These are phyloP conservation scores for Pipistrellus pygmaeus DNA, from an alignment of 2,797 vertebrate genomes.

Conservation along the genomic window DNA sequence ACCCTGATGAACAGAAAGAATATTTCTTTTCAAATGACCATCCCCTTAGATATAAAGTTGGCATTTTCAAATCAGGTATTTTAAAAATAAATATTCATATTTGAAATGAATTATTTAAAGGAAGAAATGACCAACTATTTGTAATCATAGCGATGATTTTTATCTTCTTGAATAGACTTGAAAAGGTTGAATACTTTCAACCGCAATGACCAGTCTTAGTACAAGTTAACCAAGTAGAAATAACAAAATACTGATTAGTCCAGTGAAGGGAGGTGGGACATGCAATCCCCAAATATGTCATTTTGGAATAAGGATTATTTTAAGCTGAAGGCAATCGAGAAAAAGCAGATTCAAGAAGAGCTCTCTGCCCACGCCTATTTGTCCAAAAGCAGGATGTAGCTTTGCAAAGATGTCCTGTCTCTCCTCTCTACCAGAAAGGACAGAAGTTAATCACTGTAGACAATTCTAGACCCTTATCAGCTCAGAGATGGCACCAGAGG, in stretches of 20 bases:
- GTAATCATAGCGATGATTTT: neutral
- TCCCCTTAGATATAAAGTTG: neutral
- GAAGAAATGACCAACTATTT: neutral
- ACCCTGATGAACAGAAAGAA: neutral
- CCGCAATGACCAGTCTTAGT: neutral
- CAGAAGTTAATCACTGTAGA: neutral
- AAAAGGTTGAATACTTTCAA: constrained; percentile 30
- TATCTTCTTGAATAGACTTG: constrained; percentile 30
- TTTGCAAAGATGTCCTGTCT: neutral
- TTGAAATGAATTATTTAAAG: constrained; percentile 25
- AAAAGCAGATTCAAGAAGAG: neutral
- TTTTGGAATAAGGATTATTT: neutral
- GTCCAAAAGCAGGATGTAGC: neutral
- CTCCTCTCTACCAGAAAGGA: neutral
- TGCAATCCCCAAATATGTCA: neutral
- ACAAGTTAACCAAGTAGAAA: constrained; percentile 38
- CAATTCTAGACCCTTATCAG: neutral
- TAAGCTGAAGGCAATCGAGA: neutral
- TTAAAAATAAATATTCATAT: neutral
- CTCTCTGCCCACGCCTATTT: neutral
- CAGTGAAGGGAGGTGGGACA: neutral
- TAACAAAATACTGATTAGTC: neutral
- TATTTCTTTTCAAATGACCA: neutral
- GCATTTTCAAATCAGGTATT: neutral
- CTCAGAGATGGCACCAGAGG: neutral